These are phyloP conservation scores for Labia minor DNA, from an alignment of 2,888 invertebrate genomes.

Conservation along the genomic window DNA sequence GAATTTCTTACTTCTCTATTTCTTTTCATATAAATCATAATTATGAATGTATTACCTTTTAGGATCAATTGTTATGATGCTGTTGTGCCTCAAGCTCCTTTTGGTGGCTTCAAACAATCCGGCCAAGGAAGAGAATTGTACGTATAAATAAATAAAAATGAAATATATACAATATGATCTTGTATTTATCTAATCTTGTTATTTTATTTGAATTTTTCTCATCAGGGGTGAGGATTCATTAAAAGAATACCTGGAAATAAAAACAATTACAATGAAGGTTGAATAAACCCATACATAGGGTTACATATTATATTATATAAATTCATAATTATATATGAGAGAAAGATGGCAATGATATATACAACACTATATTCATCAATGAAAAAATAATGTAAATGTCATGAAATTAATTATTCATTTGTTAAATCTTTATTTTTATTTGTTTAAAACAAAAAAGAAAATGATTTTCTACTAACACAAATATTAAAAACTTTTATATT, in stretches of 20 bases:
- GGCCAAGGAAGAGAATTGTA: conserved; percentile 68
- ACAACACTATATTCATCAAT: no score
- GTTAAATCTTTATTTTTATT: no score
- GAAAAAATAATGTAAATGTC: no score
- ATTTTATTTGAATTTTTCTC: conserved; percentile 18
- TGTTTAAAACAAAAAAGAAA: no score
- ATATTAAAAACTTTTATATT: no score
- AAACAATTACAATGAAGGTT: conserved; percentile 56
- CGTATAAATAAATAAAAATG: conserved; percentile 25
- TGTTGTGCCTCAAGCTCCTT: conserved; percentile 64
- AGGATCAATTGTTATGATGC: conserved; percentile 69
- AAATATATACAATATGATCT: conserved; percentile 16
- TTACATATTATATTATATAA: background rate
- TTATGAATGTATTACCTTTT: no score
- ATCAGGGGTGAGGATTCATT: conserved; percentile 64
- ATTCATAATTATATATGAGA: no score
- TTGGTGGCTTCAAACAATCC: conserved; percentile 80
- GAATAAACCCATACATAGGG: background rate
- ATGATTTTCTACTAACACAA: no score
- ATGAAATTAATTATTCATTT: no score
- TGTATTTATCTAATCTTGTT: background rate
- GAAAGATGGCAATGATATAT: no score
- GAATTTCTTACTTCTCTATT: no score
- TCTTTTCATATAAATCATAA: no score
- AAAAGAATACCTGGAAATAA: conserved; percentile 65